Conservation (phyloP, 1,140 invertebrate genomes). For the Neotoxoptera formosana region DNA sequence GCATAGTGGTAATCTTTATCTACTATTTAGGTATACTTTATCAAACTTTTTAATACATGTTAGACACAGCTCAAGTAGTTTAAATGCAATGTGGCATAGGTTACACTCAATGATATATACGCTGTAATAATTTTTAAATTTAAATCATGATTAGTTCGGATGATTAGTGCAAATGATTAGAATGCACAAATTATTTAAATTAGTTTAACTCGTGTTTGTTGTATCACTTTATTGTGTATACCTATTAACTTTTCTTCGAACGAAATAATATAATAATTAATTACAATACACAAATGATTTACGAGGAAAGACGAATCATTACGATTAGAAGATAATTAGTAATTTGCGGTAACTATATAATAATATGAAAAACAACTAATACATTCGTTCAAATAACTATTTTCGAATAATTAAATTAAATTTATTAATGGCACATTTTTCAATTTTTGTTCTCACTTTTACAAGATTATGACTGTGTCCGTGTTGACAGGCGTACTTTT, state of each 20-base stretch:
- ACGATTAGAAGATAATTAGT: neutral
- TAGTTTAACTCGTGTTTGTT: neutral
- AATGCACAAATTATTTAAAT: neutral
- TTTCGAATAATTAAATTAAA: no score
- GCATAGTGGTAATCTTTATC: neutral
- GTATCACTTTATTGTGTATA: neutral
- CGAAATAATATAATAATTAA: neutral
- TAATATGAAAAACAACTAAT: neutral
- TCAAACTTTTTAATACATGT: neutral
- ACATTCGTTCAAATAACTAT: neutral
- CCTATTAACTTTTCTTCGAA: neutral
- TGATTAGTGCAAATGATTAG: neutral
- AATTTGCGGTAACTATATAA: neutral
- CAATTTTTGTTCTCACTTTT: no score
- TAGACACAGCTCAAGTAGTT: neutral
- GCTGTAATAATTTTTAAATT: neutral
- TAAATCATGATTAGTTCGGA: no score
- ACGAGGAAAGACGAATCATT: neutral
- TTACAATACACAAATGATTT: neutral
- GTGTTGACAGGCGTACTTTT: no score
- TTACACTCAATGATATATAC: no score
- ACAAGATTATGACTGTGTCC: no score
- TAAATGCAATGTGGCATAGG: neutral
- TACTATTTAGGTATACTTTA: neutral
- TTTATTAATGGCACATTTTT: neutral